A percentile compares a stretch with the other conserved stretches of the same genome.
Evolutionary conservation across 37 sponge, comb jelly and placozoan species (phyloP).

Genomic region (Corticium candelabrum): DNA sequence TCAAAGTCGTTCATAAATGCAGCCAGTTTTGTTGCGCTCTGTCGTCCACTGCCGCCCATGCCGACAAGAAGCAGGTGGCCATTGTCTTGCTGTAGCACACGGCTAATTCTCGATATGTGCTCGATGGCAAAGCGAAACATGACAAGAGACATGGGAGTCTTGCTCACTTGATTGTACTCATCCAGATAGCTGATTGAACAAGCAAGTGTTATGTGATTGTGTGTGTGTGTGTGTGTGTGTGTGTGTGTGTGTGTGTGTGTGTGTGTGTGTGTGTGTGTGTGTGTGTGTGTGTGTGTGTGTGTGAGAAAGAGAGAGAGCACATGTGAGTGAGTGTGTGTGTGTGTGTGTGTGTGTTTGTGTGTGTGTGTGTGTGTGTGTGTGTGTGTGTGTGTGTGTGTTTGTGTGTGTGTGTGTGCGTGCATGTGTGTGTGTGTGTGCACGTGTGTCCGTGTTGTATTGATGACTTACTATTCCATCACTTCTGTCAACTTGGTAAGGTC

Average conservation of each 20-base stretch:
- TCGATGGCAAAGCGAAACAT: slow-evolving; percentile 94
- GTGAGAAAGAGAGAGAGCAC: too few relatives aligned
- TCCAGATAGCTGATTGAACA: slow-evolving; percentile 60
- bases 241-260: slow-evolving; percentile 5
- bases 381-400: too few relatives aligned
- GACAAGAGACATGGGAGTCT: slow-evolving; percentile 94
- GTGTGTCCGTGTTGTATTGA: too few relatives aligned
- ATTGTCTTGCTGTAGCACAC: slow-evolving; percentile 90
- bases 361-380: too few relatives aligned
- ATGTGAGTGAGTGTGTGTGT: too few relatives aligned
- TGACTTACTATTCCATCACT: slow-evolving; percentile 59
- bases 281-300: too few relatives aligned
- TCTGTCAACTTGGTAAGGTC: slow-evolving; percentile 63
- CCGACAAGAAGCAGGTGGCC: slow-evolving; percentile 87
- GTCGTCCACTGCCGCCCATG: slow-evolving; percentile 92
- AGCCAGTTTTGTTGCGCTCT: slow-evolving; percentile 91
- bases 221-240: slow-evolving; percentile 3
- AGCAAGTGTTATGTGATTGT: too few relatives aligned
- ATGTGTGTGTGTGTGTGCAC: background rate
- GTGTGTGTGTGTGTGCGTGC: too few relatives aligned
- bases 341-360: too few relatives aligned
- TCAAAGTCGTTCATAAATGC: slow-evolving; percentile 91
- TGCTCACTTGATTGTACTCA: slow-evolving; percentile 98
- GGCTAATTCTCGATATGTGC: slow-evolving; percentile 86
- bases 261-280: slow-evolving; percentile 5